These are phyloP conservation scores for Sibirionetta formosa DNA, from an alignment of 2,797 vertebrate species.

Conservation along the genomic window DNA sequence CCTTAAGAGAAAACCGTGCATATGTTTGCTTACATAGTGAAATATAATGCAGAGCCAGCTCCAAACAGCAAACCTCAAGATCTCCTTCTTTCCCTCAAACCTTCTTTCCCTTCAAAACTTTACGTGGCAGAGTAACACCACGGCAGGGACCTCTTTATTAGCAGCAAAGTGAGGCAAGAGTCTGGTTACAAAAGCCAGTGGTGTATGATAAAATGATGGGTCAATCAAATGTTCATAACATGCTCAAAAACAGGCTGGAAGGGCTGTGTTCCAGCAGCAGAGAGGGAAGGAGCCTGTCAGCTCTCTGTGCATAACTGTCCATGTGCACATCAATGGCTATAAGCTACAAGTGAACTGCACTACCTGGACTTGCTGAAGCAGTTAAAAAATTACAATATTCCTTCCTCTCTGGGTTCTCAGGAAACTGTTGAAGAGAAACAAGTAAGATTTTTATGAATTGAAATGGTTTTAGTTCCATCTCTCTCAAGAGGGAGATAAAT, in stretches of 20 bases:
- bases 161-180: conserved; percentile 35
- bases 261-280: conserved; percentile 16
- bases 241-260: conserved; percentile 41
- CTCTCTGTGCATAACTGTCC: neutral
- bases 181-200: conserved; percentile 58
- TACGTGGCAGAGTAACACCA: neutral
- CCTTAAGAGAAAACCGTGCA: neutral
- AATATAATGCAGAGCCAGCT: neutral
- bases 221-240: conserved; percentile 37
- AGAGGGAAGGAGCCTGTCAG: conserved; percentile 28
- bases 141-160: neutral
- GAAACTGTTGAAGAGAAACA: conserved; percentile 21
- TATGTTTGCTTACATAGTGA: conserved; percentile 18
- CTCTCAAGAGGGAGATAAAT: conserved; percentile 21
- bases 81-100: neutral
- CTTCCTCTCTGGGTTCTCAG: neutral
- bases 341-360: conserved; percentile 15
- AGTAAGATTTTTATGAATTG: conserved; percentile 9
- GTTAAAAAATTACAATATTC: neutral
- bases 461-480: conserved; percentile 38
- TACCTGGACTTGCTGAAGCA: neutral
- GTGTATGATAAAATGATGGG: conserved; percentile 54
- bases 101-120: neutral
- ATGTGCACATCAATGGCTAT: neutral
- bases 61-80: neutral